Conservation (phyloP, 2,113 vertebrate species). For the Crotalus viridis region DNA sequence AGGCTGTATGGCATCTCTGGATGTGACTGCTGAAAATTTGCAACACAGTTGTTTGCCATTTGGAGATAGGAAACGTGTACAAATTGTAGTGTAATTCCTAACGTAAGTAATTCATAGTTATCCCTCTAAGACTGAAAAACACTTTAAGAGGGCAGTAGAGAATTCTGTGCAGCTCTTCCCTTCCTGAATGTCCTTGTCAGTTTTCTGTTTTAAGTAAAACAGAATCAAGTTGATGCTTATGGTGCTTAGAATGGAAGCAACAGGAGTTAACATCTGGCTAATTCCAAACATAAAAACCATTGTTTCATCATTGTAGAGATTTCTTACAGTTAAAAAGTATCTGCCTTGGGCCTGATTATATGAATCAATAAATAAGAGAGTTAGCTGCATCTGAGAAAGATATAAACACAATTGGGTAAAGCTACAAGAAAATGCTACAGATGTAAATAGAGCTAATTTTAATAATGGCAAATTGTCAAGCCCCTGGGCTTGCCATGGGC, state of each 20-base stretch:
- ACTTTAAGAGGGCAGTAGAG: background rate
- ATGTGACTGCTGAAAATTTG: background rate
- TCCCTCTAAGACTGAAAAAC: background rate
- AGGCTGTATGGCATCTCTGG: background rate
- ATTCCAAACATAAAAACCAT: background rate
- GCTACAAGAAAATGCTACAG: background rate
- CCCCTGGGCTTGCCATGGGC: no score
- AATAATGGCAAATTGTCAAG: background rate
- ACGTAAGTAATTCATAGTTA: background rate
- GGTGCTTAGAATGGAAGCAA: background rate
- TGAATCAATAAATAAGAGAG: background rate
- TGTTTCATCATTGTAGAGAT: background rate
- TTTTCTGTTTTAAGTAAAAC: background rate
- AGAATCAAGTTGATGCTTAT: background rate
- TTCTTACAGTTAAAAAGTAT: background rate
- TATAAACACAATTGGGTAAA: background rate
- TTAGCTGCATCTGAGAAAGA: background rate
- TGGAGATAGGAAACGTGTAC: background rate
- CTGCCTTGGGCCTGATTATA: background rate
- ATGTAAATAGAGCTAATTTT: background rate
- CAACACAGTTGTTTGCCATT: background rate
- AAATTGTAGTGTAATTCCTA: background rate
- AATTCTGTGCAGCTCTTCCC: background rate
- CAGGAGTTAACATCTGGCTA: background rate
- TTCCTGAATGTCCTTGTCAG: background rate